These are phyloP conservation scores for Callorhinus ursinus DNA, from an alignment of 2,113 vertebrate species.

Conservation along the genomic window DNA sequence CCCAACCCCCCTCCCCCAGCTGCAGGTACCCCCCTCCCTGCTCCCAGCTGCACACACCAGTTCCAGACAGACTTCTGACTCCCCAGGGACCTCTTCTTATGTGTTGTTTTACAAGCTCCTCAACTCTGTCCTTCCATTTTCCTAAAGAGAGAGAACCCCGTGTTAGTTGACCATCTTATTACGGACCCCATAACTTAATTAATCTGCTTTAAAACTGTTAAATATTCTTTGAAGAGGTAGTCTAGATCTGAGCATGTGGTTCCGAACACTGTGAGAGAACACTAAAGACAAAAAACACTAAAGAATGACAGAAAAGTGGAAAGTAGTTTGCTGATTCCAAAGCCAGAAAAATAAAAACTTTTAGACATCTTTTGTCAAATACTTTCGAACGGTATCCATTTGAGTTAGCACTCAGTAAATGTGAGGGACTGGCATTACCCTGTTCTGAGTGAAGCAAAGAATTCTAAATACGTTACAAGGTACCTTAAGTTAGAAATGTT, in stretches of 20 bases:
- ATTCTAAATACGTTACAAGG: neutral
- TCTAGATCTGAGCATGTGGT: neutral
- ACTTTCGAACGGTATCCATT: neutral
- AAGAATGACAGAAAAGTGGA: neutral
- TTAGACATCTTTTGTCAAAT: neutral
- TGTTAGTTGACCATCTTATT: neutral
- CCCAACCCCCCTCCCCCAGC: neutral
- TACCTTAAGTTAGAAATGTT: neutral
- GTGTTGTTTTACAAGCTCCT: neutral
- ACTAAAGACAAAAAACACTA: neutral
- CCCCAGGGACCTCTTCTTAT: neutral
- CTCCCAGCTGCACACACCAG: neutral
- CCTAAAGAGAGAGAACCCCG: neutral
- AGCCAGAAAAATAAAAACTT: neutral
- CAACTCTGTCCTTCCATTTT: neutral
- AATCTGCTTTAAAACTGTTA: neutral
- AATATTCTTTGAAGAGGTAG: neutral
- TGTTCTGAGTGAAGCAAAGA: neutral
- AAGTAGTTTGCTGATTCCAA: neutral
- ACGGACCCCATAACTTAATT: neutral
- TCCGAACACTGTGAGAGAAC: neutral
- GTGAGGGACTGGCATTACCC: neutral
- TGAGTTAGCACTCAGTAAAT: neutral
- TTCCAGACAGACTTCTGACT: neutral
- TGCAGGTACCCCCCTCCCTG: accelerated